Evolutionary conservation across 2,797 vertebrate genomes (phyloP).

Genomic region (Syngnathus rostellatus): DNA sequence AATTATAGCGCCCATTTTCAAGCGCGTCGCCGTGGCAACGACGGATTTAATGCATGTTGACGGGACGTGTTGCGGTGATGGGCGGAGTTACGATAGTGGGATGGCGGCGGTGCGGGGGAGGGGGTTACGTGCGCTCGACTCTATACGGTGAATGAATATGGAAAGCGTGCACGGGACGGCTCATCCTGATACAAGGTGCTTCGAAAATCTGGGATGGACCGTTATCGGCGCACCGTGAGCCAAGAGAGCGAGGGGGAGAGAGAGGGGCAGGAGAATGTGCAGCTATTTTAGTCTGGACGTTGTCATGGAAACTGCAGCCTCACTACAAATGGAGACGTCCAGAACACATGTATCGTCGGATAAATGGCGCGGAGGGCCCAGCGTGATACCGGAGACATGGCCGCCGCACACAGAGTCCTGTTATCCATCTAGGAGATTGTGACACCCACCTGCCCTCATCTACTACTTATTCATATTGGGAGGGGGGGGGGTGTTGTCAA

Average conservation of each 20-base stretch:
- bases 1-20: slow-evolving; percentile 64
- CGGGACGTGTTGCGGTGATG: slow-evolving; percentile 64
- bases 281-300: slow-evolving; percentile 73
- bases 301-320: slow-evolving; percentile 79
- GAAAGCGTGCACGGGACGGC: slow-evolving; percentile 33
- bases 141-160: slow-evolving; percentile 48
- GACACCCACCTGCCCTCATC: too few species aligned
- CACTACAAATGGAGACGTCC: slow-evolving; percentile 74
- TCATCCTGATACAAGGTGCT: slow-evolving; percentile 38
- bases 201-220: slow-evolving; percentile 52
- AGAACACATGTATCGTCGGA: slow-evolving; percentile 67
- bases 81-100: slow-evolving; percentile 35
- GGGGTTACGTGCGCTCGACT: slow-evolving; percentile 22
- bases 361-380: slow-evolving; percentile 55
- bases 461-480: background rate
- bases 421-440: background rate
- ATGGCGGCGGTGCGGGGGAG: background rate
- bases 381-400: slow-evolving; percentile 40
- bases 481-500: background rate
- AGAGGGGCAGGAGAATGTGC: slow-evolving; percentile 29
- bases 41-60: slow-evolving; percentile 62
- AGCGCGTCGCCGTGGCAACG: slow-evolving; percentile 54
- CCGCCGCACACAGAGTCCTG: slow-evolving; percentile 30
- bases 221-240: slow-evolving; percentile 36
- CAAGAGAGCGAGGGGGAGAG: slow-evolving; percentile 12